Conservation (phyloP, 1,140 invertebrate genomes). For the Ephestia elutella region DNA sequence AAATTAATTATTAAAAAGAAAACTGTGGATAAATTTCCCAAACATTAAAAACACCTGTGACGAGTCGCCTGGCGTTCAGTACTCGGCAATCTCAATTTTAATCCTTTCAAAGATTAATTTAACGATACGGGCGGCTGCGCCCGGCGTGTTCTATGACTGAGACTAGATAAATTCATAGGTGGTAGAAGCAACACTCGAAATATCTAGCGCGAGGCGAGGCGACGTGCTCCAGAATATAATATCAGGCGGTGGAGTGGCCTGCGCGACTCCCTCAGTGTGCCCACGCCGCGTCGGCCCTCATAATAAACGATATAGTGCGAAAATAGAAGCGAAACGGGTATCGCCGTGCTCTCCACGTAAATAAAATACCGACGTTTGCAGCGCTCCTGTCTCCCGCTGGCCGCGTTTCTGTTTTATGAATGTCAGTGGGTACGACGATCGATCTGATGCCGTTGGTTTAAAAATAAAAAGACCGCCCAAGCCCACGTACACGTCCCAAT, state of each 20-base stretch:
- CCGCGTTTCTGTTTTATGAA: slow-evolving; percentile 49
- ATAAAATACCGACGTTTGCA: slow-evolving; percentile 59
- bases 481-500: slow-evolving; percentile 36
- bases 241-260: slow-evolving; percentile 63
- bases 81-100: neutral
- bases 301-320: slow-evolving; percentile 63
- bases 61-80: neutral
- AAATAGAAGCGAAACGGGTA: slow-evolving; percentile 65
- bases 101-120: slow-evolving; percentile 21
- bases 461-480: slow-evolving; percentile 42
- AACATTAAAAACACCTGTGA: slow-evolving; percentile 3
- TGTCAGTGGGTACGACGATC: slow-evolving; percentile 38
- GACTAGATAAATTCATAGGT: slow-evolving; percentile 69
- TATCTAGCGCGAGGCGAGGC: slow-evolving; percentile 61
- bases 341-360: slow-evolving; percentile 49
- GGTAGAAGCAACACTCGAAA: slow-evolving; percentile 66
- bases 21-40: neutral
- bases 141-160: slow-evolving; percentile 55
- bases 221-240: slow-evolving; percentile 72
- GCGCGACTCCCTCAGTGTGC: slow-evolving; percentile 39
- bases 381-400: slow-evolving; percentile 41
- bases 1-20: neutral
- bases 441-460: slow-evolving; percentile 47
- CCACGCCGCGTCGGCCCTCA: slow-evolving; percentile 36
- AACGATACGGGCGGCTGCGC: slow-evolving; percentile 59